Conservation (phyloP, 1,140 invertebrate species). For the Brachionus koreanus region DNA sequence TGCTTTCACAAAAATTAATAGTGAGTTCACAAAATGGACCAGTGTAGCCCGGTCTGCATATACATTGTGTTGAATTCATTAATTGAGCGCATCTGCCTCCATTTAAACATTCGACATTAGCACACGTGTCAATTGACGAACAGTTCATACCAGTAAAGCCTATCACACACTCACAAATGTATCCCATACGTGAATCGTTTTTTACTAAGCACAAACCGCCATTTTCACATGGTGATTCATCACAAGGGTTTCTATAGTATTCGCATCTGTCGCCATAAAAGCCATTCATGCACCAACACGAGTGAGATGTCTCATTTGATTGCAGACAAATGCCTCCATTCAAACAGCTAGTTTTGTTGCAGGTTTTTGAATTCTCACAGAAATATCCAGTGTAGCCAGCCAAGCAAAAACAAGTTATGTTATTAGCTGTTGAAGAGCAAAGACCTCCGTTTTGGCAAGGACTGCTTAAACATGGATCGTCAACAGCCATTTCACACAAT, state of each 20-base stretch:
- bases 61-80: not conserved
- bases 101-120: constrained; percentile 70
- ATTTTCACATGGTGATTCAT: not conserved
- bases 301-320: constrained; percentile 53
- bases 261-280: constrained; percentile 67
- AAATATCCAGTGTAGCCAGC: constrained; percentile 72
- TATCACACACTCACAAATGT: not conserved
- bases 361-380: constrained; percentile 48
- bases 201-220: not conserved
- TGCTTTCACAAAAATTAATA: not conserved
- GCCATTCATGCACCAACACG: constrained; percentile 76
- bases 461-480: not conserved
- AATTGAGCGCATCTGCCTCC: constrained; percentile 66
- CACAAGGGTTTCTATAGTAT: not conserved
- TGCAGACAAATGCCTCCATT: not conserved
- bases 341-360: not conserved
- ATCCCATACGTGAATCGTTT: constrained; percentile 59
- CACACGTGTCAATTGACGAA: constrained; percentile 69
- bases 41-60: constrained; percentile 45
- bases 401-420: constrained; percentile 71
- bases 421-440: constrained; percentile 64
- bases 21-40: constrained; percentile 28
- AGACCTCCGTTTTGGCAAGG: not conserved
- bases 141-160: not conserved
- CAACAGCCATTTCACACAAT: not conserved